Conservation (phyloP, 2,113 vertebrate species). For the Solea solea region DNA sequence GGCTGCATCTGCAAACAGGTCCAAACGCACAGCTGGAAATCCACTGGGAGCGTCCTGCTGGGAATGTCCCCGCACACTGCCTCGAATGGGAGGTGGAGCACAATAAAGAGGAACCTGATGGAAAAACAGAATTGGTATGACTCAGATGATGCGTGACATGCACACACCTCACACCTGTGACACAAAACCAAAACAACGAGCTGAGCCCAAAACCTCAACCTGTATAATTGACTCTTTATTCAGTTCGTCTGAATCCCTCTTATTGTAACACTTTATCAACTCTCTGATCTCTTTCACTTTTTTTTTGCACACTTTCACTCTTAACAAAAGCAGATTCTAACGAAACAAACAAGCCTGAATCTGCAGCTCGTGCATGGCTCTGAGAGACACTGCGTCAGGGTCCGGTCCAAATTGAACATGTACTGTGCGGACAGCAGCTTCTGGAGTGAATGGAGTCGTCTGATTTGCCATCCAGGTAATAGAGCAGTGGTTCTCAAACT, state of each 20-base stretch:
- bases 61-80: slow-evolving; percentile 77
- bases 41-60: slow-evolving; percentile 77
- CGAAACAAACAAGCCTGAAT: slow-evolving; percentile 30
- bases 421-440: slow-evolving; percentile 71
- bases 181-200: too few species aligned
- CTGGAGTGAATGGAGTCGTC: slow-evolving; percentile 80
- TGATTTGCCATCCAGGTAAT: slow-evolving; percentile 65
- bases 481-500: too few species aligned
- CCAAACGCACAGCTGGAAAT: slow-evolving; percentile 59
- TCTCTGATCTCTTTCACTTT: neutral
- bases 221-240: neutral
- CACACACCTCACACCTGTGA: too few species aligned
- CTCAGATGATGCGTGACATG: neutral
- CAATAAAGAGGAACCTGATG: slow-evolving; percentile 46
- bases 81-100: slow-evolving; percentile 85
- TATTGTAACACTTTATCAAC: neutral
- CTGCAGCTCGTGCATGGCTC: neutral
- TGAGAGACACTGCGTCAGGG: slow-evolving; percentile 62
- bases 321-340: slow-evolving; percentile 36
- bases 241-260: too few species aligned
- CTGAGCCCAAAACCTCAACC: too few species aligned
- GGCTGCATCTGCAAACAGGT: slow-evolving; percentile 61
- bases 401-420: slow-evolving; percentile 70
- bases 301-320: neutral
- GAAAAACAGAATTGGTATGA: slow-evolving; percentile 40